Evolutionary conservation across 2,797 vertebrate species (phyloP).

Genomic region (Pteropus rufus): DNA sequence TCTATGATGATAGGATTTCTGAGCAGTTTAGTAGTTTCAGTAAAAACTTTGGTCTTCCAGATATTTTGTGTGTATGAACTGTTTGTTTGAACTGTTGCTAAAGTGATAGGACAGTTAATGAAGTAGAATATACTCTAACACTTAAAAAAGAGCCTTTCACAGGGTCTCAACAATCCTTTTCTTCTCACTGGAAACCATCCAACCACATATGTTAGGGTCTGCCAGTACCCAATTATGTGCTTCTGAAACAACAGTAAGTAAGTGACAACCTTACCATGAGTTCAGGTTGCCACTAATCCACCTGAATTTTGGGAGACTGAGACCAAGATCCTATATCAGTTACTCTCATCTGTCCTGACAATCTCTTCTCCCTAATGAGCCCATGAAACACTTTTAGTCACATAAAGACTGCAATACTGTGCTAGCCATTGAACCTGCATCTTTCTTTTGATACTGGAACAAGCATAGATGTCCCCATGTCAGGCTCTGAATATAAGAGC

Average conservation of each 20-base stretch:
- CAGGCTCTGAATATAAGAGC: not conserved
- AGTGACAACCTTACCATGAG: not conserved
- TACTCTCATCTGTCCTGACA: not conserved
- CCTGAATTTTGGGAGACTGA: not conserved
- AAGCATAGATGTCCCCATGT: not conserved
- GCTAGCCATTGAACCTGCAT: not conserved
- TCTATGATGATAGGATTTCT: not conserved
- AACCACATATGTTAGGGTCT: accelerated
- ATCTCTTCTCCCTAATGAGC: not conserved
- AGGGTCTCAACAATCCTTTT: not conserved
- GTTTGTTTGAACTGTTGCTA: not conserved
- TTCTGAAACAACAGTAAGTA: not conserved
- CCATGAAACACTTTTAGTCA: not conserved
- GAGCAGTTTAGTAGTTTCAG: not conserved
- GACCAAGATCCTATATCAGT: not conserved
- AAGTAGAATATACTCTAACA: not conserved
- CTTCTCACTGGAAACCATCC: not conserved
- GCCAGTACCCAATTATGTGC: not conserved
- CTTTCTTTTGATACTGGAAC: not conserved
- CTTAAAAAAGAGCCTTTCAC: not conserved
- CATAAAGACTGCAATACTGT: not conserved
- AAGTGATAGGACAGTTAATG: not conserved
- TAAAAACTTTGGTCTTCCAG: not conserved
- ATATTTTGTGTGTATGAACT: not conserved
- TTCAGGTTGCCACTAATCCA: not conserved